Percentiles rank a stretch among this genome's conserved stretches.
Conservation (phyloP, 2,113 vertebrate genomes). For the Hippocampus zosterae region DNA sequence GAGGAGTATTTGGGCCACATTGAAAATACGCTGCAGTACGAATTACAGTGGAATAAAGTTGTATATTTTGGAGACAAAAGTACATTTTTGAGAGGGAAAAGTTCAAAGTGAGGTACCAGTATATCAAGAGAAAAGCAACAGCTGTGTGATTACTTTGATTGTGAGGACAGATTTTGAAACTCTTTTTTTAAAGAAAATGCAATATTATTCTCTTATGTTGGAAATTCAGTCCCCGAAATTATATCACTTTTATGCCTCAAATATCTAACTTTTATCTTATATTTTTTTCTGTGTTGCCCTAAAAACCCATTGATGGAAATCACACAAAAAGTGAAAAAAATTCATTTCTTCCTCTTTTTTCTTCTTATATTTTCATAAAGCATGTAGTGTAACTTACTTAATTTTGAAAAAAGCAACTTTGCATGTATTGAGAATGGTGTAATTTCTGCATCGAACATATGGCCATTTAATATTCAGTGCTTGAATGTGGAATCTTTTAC, state of each 20-base stretch:
- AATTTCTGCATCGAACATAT: too few relatives aligned
- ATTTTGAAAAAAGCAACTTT: too few relatives aligned
- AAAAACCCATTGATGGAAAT: too few relatives aligned
- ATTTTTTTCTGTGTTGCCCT: too few relatives aligned
- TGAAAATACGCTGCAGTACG: background rate
- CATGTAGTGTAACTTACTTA: too few relatives aligned
- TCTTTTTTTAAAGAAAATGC: background rate
- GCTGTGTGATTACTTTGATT: too few relatives aligned
- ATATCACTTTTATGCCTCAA: background rate
- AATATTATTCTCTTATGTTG: background rate
- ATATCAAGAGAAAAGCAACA: background rate
- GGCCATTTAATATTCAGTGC: too few relatives aligned
- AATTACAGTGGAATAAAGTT: background rate
- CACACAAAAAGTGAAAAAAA: too few relatives aligned
- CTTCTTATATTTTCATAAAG: too few relatives aligned
- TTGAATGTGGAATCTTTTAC: background rate
- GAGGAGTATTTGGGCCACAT: background rate
- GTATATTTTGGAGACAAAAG: background rate
- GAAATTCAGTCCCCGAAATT: background rate
- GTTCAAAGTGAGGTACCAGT: background rate
- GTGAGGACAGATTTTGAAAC: background rate
- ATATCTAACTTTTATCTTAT: background rate
- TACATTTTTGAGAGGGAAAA: background rate
- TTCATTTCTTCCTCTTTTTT: too few relatives aligned
- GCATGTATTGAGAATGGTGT: too few relatives aligned